A percentile compares a stretch with the other conserved stretches of the same genome.
Evolutionary conservation across 1,140 invertebrate species (phyloP).

Genomic region (Conus ventricosus): DNA sequence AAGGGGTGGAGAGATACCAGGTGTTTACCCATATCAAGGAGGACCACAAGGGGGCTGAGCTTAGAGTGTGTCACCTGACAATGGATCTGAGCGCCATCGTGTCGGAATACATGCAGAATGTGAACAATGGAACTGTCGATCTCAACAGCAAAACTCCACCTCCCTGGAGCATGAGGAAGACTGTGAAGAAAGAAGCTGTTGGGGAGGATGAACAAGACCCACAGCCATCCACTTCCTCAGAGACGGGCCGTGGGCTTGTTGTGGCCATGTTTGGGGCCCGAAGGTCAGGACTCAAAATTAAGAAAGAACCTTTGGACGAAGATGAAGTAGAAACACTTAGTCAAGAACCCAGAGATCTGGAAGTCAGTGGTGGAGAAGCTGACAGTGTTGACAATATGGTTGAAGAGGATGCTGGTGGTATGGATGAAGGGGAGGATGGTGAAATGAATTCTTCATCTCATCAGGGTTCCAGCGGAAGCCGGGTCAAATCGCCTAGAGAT

Average conservation of each 20-base stretch:
- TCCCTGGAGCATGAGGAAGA: conserved; percentile 26
- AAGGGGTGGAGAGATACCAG: conserved; percentile 51
- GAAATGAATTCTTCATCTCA: background rate
- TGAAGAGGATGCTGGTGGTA: background rate
- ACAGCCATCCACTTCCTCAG: background rate
- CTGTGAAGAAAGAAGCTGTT: conserved; percentile 5
- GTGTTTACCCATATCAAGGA: conserved; percentile 51
- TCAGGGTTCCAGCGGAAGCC: background rate
- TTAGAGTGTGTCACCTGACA: conserved; percentile 25
- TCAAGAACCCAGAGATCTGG: background rate
- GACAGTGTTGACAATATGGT: background rate
- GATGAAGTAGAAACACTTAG: background rate
- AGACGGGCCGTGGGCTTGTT: background rate
- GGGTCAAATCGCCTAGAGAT: conserved; percentile 34
- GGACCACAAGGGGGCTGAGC: conserved; percentile 39
- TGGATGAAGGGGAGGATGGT: background rate
- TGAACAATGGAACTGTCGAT: conserved; percentile 21
- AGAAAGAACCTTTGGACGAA: conserved; percentile 23
- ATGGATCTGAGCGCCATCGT: conserved; percentile 41
- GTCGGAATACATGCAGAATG: conserved; percentile 40
- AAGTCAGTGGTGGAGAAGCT: background rate
- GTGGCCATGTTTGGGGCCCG: conserved; percentile 22
- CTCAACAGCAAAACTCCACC: background rate
- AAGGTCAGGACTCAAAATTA: background rate
- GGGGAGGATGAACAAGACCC: conserved; percentile 22